phyloP scores from a whole-genome alignment of 1,140 invertebrate species.

The Ceratitis capitata region DNA sequence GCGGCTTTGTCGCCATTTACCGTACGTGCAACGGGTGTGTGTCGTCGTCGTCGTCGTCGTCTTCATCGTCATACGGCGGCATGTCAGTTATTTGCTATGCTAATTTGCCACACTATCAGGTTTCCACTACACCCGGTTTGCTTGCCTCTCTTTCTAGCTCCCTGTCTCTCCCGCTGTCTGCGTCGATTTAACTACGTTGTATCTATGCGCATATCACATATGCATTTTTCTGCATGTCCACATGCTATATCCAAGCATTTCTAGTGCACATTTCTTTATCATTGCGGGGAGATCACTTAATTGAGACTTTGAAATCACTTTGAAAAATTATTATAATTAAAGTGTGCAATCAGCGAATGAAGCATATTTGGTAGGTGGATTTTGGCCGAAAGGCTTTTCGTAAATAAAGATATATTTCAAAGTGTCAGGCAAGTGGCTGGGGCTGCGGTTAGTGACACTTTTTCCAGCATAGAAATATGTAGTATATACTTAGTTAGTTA shows the following conservation, averaged over 20 bases:
- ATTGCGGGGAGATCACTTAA: neutral
- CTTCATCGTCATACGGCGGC: neutral
- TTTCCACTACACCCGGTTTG: neutral
- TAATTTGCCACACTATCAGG: neutral
- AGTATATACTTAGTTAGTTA: no score
- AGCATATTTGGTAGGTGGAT: neutral
- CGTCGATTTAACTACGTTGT: neutral
- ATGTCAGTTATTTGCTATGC: constrained; percentile 30
- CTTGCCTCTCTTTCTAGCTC: no score
- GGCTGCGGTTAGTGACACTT: no score
- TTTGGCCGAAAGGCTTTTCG: neutral
- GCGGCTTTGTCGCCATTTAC: neutral
- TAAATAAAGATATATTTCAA: neutral
- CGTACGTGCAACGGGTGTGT: neutral
- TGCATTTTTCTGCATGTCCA: neutral
- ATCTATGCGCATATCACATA: neutral
- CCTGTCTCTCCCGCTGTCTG: neutral
- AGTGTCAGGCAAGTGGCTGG: no score
- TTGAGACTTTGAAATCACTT: neutral
- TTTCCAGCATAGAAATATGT: no score
- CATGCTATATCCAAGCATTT: neutral
- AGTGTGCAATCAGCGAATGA: neutral
- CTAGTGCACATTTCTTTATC: neutral
- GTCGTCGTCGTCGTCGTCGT: no score
- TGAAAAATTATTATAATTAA: constrained; percentile 28